A percentile compares a stretch with the other conserved stretches of the same genome.
These are phyloP conservation scores for Drosophila atroscutellata DNA, from an alignment of 2,888 invertebrate species.

Conservation along the genomic window DNA sequence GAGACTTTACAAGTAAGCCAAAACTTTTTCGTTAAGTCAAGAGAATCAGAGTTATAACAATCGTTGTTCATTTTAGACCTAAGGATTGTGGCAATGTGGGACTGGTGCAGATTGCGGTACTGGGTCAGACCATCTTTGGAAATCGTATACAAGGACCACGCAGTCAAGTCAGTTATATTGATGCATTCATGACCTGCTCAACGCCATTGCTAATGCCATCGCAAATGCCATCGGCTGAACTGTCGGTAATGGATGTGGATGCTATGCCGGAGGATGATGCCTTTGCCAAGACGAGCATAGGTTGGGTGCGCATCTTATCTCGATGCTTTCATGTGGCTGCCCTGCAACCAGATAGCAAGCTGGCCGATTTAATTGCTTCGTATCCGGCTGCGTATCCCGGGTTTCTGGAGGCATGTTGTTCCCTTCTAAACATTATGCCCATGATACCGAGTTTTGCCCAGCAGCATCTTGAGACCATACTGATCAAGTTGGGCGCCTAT, in stretches of 20 bases:
- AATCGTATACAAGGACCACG: conserved; percentile 71
- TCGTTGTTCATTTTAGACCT: conserved; percentile 86
- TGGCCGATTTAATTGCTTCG: conserved; percentile 86
- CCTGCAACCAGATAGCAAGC: conserved; percentile 80
- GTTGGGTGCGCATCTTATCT: conserved; percentile 93
- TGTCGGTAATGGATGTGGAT: conserved; percentile 53
- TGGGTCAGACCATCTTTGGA: conserved; percentile 94
- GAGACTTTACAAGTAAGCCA: conserved; percentile 82
- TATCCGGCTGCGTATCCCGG: conserved; percentile 88
- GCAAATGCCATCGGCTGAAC: conserved; percentile 30
- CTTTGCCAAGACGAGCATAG: conserved; percentile 88
- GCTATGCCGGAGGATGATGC: conserved; percentile 82
- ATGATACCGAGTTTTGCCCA: conserved; percentile 86
- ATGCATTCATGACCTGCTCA: conserved; percentile 54
- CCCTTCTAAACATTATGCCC: conserved; percentile 89
- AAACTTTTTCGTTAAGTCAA: background rate
- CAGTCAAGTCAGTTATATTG: conserved; percentile 53
- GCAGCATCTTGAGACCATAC: conserved; percentile 89
- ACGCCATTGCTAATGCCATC: conserved; percentile 10
- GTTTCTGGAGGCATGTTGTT: conserved; percentile 90
- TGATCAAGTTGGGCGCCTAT: conserved; percentile 89
- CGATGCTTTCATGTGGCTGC: conserved; percentile 89
- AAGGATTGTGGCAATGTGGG: conserved; percentile 96
- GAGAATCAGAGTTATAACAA: background rate
- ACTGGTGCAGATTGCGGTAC: conserved; percentile 92